These are phyloP conservation scores for Limnephilus rhombicus DNA, from an alignment of 2,888 invertebrate genomes.

Conservation along the genomic window DNA sequence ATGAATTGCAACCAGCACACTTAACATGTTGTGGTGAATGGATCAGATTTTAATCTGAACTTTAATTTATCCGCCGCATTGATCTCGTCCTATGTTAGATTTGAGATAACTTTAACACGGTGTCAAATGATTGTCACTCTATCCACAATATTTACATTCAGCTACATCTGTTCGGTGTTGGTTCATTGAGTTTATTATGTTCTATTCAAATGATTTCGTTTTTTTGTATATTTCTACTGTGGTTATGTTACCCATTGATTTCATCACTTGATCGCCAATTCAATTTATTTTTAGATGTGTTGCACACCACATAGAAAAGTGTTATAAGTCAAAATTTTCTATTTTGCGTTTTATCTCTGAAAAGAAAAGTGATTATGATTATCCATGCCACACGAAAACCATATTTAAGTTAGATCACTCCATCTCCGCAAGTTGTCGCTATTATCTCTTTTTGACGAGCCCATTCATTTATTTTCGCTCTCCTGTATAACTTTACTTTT, in stretches of 20 bases:
- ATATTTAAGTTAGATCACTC: too few species aligned
- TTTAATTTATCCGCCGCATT: background rate
- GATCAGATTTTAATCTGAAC: background rate
- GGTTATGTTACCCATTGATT: background rate
- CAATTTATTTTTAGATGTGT: background rate
- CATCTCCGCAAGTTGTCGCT: too few species aligned
- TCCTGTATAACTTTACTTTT: too few species aligned
- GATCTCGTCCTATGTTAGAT: background rate
- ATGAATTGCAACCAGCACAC: background rate
- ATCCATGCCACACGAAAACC: too few species aligned
- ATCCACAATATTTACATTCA: background rate
- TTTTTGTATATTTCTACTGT: background rate
- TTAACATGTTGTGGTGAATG: background rate
- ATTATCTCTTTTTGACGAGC: too few species aligned
- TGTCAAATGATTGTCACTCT: conserved; percentile 13
- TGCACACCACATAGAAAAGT: too few species aligned
- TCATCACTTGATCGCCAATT: background rate
- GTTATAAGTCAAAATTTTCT: too few species aligned
- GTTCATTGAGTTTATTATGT: background rate
- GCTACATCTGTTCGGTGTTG: background rate
- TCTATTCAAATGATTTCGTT: background rate
- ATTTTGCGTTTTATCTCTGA: too few species aligned
- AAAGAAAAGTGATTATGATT: too few species aligned
- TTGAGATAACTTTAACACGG: background rate
- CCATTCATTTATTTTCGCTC: too few species aligned